Base-by-base conservation (phyloP, 1,140 invertebrate species). In the Cecropterus lyciades region DNA sequence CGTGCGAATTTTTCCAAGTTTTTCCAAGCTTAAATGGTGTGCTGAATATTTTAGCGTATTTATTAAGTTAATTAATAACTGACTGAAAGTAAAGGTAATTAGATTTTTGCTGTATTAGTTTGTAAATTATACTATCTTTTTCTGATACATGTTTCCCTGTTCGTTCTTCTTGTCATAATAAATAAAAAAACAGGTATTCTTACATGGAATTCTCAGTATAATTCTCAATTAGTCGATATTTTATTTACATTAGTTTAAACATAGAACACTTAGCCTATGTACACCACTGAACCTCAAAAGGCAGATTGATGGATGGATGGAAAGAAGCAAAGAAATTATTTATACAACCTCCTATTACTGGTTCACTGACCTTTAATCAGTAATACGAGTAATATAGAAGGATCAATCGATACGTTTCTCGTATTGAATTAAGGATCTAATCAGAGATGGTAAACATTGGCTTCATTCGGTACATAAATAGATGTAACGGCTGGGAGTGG, bases 371-470 rank as follows among this genome's bases (percentile, higher is more conserved):
- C 30, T 40, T 52, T 40, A 27, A 14, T 40, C 52, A 40, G 15
- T 40, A 20, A 40, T 53, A n/a, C n/a, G n/a, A n/a, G n/a, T n/a
- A 55, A 30, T 40, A 40, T 3, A 55, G 33, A 20, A 40, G 13
- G 7, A 15, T 40, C 15, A 43, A 40, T 20, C 33, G 13, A 40
- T 37, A 55, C n/a, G 40, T 52, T n/a, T 14, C 14, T 48, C 14
- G 11, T 43, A 60, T 60, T 60, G 43, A 60, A 48, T 24, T 60
- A 48, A 46, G 40, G 30, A 59, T 37, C 57, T 60, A 48, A 60
- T 60, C 56, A 59, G 56, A 13, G 27, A 27, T 46, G 27, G 43
- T 48, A 60, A 48, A 60, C 24, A 60, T 60, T 60, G 57, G 27
- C 27, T 33, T 60, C 45, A 37, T 48, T 60, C 6, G 6, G 43